phyloP scores from a whole-genome alignment of 2,797 vertebrate species.

The Myotis vivesi region DNA sequence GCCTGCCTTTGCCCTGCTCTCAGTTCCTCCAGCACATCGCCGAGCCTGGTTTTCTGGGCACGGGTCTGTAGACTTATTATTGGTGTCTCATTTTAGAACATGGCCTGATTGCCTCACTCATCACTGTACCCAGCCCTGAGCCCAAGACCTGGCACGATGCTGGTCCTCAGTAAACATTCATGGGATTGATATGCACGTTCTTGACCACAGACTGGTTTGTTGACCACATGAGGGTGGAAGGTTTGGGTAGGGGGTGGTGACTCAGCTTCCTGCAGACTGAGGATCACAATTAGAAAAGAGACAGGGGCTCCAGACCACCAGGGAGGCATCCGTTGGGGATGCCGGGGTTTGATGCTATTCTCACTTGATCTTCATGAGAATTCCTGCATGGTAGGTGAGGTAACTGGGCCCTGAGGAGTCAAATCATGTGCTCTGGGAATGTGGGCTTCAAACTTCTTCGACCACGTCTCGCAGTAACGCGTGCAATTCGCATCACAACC shows the following conservation, averaged over 20 bases:
- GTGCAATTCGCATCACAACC: background rate
- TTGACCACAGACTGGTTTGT: background rate
- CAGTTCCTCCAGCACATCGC: background rate
- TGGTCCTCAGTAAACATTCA: background rate
- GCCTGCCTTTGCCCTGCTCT: background rate
- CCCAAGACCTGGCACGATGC: background rate
- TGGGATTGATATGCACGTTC: background rate
- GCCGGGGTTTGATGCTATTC: background rate
- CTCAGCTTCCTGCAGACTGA: background rate
- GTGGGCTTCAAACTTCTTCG: background rate
- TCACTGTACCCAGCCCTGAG: background rate
- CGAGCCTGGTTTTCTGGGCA: background rate
- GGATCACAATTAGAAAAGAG: background rate
- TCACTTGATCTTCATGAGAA: background rate
- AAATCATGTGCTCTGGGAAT: background rate
- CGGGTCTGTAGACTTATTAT: background rate
- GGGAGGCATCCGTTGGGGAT: fast-evolving
- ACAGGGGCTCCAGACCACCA: background rate
- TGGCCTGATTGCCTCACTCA: background rate
- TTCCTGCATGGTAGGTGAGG: background rate
- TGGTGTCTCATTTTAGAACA: background rate
- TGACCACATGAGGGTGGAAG: background rate
- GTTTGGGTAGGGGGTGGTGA: background rate
- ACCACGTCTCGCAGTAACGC: fast-evolving
- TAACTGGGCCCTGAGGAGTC: background rate